Evolutionary conservation across 2,113 vertebrate genomes (phyloP).

Genomic region (Tychaedon coryphoeus): DNA sequence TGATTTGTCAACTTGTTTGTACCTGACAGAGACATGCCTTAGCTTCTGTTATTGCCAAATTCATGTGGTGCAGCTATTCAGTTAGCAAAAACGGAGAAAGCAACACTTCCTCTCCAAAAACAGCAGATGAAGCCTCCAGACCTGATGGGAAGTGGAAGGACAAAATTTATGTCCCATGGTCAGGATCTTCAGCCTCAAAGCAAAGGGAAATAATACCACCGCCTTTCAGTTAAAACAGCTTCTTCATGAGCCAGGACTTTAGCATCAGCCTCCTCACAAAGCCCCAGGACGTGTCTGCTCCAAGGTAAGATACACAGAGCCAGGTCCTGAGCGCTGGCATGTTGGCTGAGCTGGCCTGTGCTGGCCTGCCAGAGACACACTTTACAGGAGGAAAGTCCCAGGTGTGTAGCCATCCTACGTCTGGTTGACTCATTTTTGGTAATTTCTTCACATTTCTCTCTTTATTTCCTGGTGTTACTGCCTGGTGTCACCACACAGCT

Average conservation of each 20-base stretch:
- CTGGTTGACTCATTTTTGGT: not conserved
- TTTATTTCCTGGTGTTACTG: not conserved
- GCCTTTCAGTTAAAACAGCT: not conserved
- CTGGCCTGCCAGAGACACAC: not conserved
- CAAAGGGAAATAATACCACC: not conserved
- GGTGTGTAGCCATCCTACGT: not conserved
- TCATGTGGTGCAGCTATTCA: not conserved
- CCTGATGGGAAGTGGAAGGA: not conserved
- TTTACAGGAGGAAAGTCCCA: not conserved
- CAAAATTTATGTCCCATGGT: not conserved
- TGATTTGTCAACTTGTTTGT: not conserved
- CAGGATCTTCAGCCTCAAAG: not conserved
- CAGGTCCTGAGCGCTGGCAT: too few species aligned
- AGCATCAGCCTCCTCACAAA: not conserved
- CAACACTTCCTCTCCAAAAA: not conserved
- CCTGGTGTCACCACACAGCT: not conserved
- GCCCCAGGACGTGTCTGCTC: not conserved
- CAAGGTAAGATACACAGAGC: accelerated
- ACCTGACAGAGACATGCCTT: not conserved
- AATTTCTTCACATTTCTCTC: not conserved
- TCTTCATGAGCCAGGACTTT: not conserved
- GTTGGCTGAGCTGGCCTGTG: not conserved
- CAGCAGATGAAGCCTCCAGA: not conserved
- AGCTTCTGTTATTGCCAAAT: not conserved
- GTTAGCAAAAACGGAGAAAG: not conserved